Evolutionary conservation across 2,113 vertebrate species (phyloP), one percentile per base, ranked within the genome.

Genomic region (Pleuronectes platessa): DNA sequence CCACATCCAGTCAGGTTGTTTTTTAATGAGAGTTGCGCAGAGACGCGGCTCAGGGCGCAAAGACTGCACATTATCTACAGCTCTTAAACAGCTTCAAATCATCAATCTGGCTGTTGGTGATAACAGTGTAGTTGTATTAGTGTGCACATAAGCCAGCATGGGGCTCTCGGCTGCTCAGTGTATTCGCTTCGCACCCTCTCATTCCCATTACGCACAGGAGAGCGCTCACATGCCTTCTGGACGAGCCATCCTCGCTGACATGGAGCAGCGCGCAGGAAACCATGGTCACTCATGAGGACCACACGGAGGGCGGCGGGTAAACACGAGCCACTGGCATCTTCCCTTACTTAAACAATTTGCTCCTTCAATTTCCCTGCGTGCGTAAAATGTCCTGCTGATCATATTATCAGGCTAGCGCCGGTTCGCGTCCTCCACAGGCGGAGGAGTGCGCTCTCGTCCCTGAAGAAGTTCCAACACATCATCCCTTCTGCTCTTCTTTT

Each of bases 131-230:
- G 4, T 17, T 58, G 54, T 18, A 61, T 42, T 18, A 27, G 21
- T 45, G 27, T 9, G 23, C 20, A 7, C 5, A 26, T 26, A 53
- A 74, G 23, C 18, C 71, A 58, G 18, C 23, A n/a, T 20, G 2
- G 20, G 27, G 56, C 51, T 45, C 61, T 20, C 21, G 12, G 7
- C 15, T 26, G 31, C 18, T 21, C 11, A 9, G 55, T 37, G 24
- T 8, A 2, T 21, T 68, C 54, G 76, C 69, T 23, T 61, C 47
- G 54, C 69, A 68, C 21, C 59, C 74, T 51, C 47, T n/a, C 76
- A 55, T 83, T 84, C 78, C 89, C 90, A 85, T 91, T 91, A 82
- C 89, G 87, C 89, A 74, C 88, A 56, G 70, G 40, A 42, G 69
- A 65, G 74, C 79, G 74, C 80, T 77, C 83, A 68, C 76, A 74